Evolutionary conservation across 2,113 vertebrate genomes (phyloP), one percentile per base, ranked within the genome.

Genomic region (Psilopogon haemacephalus): DNA sequence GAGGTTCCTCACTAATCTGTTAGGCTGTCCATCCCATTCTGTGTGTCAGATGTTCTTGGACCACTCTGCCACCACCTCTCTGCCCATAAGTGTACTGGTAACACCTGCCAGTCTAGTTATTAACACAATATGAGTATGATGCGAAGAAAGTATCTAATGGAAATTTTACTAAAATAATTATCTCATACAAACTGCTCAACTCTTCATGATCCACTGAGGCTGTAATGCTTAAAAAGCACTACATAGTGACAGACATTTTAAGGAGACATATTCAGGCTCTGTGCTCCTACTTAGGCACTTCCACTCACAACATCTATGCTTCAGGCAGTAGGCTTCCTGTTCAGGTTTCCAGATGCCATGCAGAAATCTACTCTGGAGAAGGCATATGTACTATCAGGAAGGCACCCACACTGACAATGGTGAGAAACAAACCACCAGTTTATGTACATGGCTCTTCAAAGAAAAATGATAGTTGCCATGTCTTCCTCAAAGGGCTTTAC

Each of bases 391-490:
- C 50, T 5, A 4, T 20, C 42, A 48, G 65, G 68, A 44, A 50
- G 24, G 28, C 28, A 54, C 28, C 8, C 8, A 4, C 4, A 26
- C 0, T 75, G 62, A 32, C 71, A 62, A 42, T 9, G 50, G 1
- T 9, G 35, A 69, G 20, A 79, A 62, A 65, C 4, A 32, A 56
- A 42, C 35, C 72, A 67, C 67, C 16, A 23, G 30, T 48, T 48
- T 58, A 33, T 0, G 4, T 9, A 18, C 18, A 9, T 4, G 27
- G 44, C n/a, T 72, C 67, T 38, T 58, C 8, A 5, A 58, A 73
- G 71, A 72, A 59, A 69, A 54, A 60, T 0, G 0, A 38, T 63
- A 44, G 44, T 35, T 2, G 0, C 27, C 9, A 0, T 4, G 32
- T 64, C 62, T 65, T 58, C 40, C 72, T 67, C 40, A 17, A 56